Conservation (phyloP, 2,888 invertebrate genomes). For the Chrysina gloriosa region DNA sequence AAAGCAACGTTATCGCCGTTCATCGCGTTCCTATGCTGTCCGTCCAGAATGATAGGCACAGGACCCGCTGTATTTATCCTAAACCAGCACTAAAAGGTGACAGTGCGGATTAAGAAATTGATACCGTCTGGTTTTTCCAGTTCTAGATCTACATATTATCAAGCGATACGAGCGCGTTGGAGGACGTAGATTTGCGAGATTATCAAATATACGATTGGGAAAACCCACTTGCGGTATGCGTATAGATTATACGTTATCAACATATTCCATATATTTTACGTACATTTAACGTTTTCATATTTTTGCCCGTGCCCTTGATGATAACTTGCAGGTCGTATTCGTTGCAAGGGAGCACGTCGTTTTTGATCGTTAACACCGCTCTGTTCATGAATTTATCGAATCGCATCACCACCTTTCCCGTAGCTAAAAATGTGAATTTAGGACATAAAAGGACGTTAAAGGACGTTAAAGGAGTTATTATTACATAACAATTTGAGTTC, state of each 20-base stretch:
- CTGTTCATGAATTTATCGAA: constrained; percentile 16
- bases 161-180: no score
- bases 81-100: constrained; percentile 38
- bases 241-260: no score
- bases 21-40: constrained; percentile 19
- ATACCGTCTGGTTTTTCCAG: background rate
- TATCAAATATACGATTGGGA: background rate
- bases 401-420: background rate
- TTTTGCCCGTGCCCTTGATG: background rate
- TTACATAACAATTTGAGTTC: constrained; percentile 20
- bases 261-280: no score
- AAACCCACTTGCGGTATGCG: background rate
- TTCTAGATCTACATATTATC: no score
- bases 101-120: background rate
- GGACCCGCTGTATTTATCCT: constrained; percentile 12
- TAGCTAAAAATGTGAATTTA: constrained; percentile 12
- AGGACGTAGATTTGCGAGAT: no score
- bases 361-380: constrained; percentile 16
- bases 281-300: constrained; percentile 14
- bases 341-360: background rate
- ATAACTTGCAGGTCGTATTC: constrained; percentile 28
- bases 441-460: background rate
- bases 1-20: constrained; percentile 7
- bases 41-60: constrained; percentile 7
- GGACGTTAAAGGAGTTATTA: background rate